Base-by-base conservation (phyloP, 2,888 invertebrate genomes). In the Campoplex capitator region DNA sequence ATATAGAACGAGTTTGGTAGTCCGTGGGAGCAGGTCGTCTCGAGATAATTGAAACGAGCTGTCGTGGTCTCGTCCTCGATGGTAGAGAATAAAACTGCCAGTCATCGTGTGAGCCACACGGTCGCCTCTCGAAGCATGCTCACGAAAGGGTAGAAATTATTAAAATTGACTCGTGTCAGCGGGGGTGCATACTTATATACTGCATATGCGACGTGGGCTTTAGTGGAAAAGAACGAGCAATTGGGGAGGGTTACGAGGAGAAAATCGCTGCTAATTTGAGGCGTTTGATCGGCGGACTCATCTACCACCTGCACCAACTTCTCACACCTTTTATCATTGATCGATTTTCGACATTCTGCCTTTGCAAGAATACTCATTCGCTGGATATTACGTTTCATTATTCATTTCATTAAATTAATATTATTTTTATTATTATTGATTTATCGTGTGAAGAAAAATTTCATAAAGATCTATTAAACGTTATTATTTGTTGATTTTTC, bases 251-350 rank as follows among this genome's bases (percentile, higher is more conserved):
- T 84, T 76, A 87, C 68, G 68, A 88, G 88, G 89, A 90, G 90
- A 91, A 88, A 92, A 92, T 92, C 91, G 92, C 89, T 88, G 92
- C 91, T 91, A 92, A 92, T 92, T 91, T 84, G 68, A 83, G 85
- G 79, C 89, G 87, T 91, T 92, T 92, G 91, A 92, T 92, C 92
- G 89, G 89, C 88, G 89, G 88, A 90, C 89, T 92, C 92, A 90
- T 90, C 91, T 89, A 90, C 90, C 93, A 92, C 92, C 92, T 92
- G 92, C 91, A 80, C 74, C 54, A 68, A n/a, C 35, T 67, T 70
- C 83, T 81, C 71, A 38, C 83, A 79, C 87, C 83, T 85, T 81
- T 84, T 54, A 65, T 51, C 70, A 75, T 81, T 82, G 84, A 87
- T 82, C 77, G 62, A 62, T 76, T 48, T 48, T 56, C 65, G 68